Conservation (phyloP, 2,888 invertebrate species). For the Phortica magna region DNA sequence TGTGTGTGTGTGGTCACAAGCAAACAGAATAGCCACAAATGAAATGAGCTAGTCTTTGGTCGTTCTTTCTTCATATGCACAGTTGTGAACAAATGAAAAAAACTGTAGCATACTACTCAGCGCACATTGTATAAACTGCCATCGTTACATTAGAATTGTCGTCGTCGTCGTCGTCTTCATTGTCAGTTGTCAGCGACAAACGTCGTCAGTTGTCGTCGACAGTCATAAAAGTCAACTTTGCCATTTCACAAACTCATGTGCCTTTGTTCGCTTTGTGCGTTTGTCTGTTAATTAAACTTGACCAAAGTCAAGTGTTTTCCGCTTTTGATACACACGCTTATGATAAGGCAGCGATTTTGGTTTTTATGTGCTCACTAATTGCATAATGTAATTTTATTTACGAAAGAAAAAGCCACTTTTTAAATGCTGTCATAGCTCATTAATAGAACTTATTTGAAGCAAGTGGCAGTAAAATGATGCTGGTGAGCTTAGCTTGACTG, state of each 20-base stretch:
- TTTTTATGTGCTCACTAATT: slow-evolving; percentile 20
- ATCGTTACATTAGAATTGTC: neutral
- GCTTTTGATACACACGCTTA: neutral
- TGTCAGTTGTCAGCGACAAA: neutral
- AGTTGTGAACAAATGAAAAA: too few species aligned
- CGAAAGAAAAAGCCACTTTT: slow-evolving; percentile 56
- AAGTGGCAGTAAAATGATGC: too few species aligned
- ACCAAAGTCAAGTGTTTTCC: slow-evolving; percentile 8
- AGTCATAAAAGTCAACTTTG: neutral
- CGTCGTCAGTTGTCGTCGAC: neutral
- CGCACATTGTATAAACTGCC: neutral
- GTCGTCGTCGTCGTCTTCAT: too few species aligned
- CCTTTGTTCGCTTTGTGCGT: neutral
- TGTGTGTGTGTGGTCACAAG: too few species aligned
- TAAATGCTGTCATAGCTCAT: slow-evolving; percentile 27
- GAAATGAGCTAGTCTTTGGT: neutral
- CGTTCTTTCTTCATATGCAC: neutral
- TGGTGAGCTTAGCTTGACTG: slow-evolving; percentile 45
- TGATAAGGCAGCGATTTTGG: slow-evolving; percentile 8
- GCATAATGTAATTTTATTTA: neutral
- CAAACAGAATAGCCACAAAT: neutral
- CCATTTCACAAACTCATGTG: neutral
- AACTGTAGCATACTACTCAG: too few species aligned
- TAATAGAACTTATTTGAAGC: too few species aligned
- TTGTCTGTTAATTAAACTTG: slow-evolving; percentile 18